Evolutionary conservation across 2,888 invertebrate species (phyloP).

Genomic region (Ophion costatus): DNA sequence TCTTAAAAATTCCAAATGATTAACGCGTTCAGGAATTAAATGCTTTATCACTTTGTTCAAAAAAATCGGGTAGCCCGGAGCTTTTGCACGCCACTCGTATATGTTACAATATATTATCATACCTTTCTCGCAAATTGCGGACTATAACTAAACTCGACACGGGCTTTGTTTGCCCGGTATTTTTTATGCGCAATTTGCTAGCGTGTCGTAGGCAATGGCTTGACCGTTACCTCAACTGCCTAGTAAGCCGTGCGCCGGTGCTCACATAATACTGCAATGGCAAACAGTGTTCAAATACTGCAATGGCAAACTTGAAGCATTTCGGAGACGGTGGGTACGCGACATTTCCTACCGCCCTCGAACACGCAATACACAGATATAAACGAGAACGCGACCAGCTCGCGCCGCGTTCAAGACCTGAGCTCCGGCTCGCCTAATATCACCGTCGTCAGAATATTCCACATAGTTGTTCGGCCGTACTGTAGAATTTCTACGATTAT

Average conservation of each 20-base stretch:
- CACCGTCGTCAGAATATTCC: constrained; percentile 39
- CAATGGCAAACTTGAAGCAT: constrained; percentile 22
- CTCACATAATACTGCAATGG: not conserved
- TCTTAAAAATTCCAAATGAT: no score
- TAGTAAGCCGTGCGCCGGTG: not conserved
- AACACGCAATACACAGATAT: not conserved
- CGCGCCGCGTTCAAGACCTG: not conserved
- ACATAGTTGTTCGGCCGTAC: constrained; percentile 44
- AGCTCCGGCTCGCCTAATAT: constrained; percentile 9
- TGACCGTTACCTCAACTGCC: not conserved
- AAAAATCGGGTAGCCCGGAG: no score
- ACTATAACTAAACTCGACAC: not conserved
- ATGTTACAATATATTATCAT: no score
- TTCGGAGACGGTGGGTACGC: constrained; percentile 2
- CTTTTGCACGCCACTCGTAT: no score
- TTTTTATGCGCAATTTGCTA: not conserved
- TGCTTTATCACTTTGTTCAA: no score
- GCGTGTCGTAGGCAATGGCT: not conserved
- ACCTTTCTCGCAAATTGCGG: not conserved
- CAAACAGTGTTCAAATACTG: not conserved
- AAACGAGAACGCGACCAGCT: not conserved
- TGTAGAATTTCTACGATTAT: constrained; percentile 51
- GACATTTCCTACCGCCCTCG: not conserved
- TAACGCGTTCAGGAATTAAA: no score
- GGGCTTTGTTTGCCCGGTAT: constrained; percentile 17